Base-by-base conservation (phyloP, 2,113 vertebrate species). In the Mirza zaza region DNA sequence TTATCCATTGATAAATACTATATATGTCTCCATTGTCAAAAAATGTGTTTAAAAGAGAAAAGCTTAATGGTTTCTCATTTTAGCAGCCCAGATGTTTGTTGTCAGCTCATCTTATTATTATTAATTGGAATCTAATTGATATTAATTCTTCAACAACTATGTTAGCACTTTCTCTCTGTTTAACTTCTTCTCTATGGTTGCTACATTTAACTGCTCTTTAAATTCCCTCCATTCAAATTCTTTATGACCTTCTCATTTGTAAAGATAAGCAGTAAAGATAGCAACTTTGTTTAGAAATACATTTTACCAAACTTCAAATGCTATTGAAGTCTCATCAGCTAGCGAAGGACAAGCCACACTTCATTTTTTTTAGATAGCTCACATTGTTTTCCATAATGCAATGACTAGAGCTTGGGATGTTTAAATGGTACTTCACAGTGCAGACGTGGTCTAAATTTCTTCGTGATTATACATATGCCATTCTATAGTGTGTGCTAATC, bases 81-180 rank as follows among this genome's bases (percentile, higher is more conserved):
- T 96, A 92, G 63, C 71, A 92, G 97, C 86, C 73, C 96, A 97
- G 67, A 70, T 98, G 79, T 97, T 97, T 98, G 92, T 83, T 96
- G 61, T 87, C 90, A 96, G 65, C 12, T 97, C 77, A 92, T 92
- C 82, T 63, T 83, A 25, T 94, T 97, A 68, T 95, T 97, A 91
- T 97, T 97, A 95, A 97, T 97, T 97, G n/a, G 45, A 97, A 96
- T 95, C 7, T 96, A 95, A 97, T 92, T 95, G 92, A 87, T 97
- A 93, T 82, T 89, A 96, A 96, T 97, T 97, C 88, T 97, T 91
- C 96, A 94, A 84, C 59, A 96, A 92, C 80, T 91, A 90, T 15
- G 52, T 71, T 96, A 95, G 68, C 88, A 45, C 87, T 95, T 89
- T 96, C 75, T 97, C 91, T 65, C 32, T 95, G 29, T 94, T 97